phyloP scores from a whole-genome alignment of 2,113 vertebrate species.

The Oplegnathus fasciatus region DNA sequence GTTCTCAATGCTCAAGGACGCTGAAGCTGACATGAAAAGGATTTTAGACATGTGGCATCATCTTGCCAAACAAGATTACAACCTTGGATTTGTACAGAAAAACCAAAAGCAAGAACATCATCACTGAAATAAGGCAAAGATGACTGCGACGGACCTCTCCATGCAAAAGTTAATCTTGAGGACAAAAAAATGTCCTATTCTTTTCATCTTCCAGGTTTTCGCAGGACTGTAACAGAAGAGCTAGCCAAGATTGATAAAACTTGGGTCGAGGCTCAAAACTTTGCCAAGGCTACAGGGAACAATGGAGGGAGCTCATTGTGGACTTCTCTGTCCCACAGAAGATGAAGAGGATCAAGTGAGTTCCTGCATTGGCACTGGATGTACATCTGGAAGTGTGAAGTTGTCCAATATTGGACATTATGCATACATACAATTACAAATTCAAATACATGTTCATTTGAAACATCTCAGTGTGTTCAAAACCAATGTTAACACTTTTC shows the following conservation, averaged over 20 bases:
- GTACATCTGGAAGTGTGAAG: too few relatives aligned
- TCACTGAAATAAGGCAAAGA: too few relatives aligned
- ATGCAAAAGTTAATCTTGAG: too few relatives aligned
- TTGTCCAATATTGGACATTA: neutral
- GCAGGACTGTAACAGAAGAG: neutral
- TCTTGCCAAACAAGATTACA: neutral
- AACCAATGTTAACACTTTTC: neutral
- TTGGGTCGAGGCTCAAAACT: neutral
- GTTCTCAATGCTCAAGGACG: neutral
- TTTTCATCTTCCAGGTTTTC: neutral
- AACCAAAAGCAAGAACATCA: too few relatives aligned
- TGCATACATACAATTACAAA: too few relatives aligned
- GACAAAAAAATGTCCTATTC: too few relatives aligned
- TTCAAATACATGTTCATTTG: neutral
- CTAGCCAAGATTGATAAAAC: neutral
- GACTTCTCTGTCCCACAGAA: neutral
- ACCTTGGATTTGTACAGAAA: neutral
- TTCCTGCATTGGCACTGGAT: neutral
- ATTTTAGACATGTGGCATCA: too few relatives aligned
- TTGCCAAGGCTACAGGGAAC: neutral
- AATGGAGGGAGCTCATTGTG: neutral
- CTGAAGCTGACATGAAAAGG: neutral
- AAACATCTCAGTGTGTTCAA: neutral
- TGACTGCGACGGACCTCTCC: too few relatives aligned
- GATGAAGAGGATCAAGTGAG: neutral